phyloP scores from a whole-genome alignment of 2,797 vertebrate species.

The Melopsittacus undulatus region DNA sequence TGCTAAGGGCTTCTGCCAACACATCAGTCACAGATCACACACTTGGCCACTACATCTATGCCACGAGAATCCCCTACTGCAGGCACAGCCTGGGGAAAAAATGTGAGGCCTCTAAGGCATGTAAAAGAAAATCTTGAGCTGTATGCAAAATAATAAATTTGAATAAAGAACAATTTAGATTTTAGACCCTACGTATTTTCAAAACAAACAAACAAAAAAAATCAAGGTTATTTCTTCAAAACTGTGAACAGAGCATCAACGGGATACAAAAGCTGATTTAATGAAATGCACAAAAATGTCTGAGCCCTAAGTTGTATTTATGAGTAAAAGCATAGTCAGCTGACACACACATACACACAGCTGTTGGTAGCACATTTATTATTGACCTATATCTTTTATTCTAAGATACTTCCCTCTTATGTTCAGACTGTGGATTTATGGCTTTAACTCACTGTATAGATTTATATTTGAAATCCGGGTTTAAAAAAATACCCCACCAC shows the following conservation, averaged over 20 bases:
- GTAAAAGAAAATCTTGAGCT: neutral
- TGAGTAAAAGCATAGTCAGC: neutral
- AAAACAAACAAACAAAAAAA: neutral
- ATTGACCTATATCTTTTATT: neutral
- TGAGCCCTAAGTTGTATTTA: neutral
- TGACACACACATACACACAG: neutral
- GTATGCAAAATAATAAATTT: neutral
- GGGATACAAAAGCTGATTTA: neutral
- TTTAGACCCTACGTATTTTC: neutral
- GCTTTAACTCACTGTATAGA: neutral
- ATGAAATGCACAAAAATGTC: neutral
- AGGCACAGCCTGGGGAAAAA: neutral
- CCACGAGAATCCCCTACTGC: neutral
- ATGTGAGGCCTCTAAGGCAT: neutral
- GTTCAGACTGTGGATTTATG: neutral
- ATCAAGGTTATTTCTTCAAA: neutral
- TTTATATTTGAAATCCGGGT: neutral
- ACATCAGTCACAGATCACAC: neutral
- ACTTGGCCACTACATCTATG: neutral
- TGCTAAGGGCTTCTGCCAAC: constrained; percentile 27
- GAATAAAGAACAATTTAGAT: neutral
- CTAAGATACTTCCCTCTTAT: neutral
- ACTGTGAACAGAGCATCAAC: neutral
- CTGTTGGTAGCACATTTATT: neutral
- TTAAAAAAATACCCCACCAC: neutral